A percentile compares a stretch with the other conserved stretches of the same genome.
Conservation (phyloP, 2,113 vertebrate species). For the Lagopus leucura region DNA sequence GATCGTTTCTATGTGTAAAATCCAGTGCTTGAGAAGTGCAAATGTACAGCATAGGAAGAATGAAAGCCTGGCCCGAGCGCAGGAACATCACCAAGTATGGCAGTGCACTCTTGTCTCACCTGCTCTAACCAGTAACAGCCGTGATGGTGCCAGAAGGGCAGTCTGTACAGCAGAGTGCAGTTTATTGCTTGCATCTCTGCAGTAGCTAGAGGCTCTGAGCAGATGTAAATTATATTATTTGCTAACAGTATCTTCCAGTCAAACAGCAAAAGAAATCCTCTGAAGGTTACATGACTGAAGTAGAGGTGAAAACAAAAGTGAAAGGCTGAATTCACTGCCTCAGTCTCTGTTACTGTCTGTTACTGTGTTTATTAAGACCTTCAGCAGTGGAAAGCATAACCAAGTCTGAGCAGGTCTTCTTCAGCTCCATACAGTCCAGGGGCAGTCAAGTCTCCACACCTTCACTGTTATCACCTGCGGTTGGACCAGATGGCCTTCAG, state of each 20-base stretch:
- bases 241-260: neutral
- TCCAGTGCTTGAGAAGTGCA: neutral
- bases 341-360: neutral
- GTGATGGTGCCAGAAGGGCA: neutral
- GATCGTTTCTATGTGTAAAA: neutral
- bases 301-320: neutral
- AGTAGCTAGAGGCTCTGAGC: neutral
- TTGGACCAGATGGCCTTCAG: too few relatives aligned
- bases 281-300: fast-evolving
- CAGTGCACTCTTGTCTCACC: neutral
- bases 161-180: neutral
- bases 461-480: neutral
- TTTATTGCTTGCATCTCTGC: neutral
- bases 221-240: too few relatives aligned
- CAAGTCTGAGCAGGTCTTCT: neutral
- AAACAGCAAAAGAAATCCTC: neutral
- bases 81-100: neutral
- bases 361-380: neutral
- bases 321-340: neutral
- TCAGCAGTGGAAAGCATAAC: neutral
- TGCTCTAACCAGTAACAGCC: neutral
- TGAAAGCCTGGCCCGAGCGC: fast-evolving
- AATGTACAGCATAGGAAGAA: neutral
- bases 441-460: neutral
- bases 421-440: neutral